Evolutionary conservation across 53 echinoderm and acorn worm genomes (phyloP).

Genomic region (Patiria pectinifera): DNA sequence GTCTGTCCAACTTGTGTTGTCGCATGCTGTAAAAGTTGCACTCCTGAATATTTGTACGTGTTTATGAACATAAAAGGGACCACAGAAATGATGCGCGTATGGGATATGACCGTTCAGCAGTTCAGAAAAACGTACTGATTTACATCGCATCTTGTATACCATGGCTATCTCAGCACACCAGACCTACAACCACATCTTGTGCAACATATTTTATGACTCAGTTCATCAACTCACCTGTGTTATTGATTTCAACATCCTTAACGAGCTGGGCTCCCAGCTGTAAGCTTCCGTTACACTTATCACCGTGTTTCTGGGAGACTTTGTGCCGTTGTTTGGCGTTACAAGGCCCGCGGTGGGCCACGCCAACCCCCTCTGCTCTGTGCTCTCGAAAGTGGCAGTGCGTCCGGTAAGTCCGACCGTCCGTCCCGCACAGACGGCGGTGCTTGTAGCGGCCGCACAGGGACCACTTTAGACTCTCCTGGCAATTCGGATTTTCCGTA

Average conservation of each 20-base stretch:
- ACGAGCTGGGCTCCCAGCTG: not conserved
- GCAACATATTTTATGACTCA: not conserved
- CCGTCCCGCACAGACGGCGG: conserved; percentile 30
- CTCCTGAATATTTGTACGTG: no score
- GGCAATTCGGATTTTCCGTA: not conserved
- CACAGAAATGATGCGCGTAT: no score
- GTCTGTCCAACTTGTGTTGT: no score
- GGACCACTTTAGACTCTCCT: not conserved
- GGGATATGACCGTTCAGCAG: no score
- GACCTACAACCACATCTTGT: no score
- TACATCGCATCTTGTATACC: no score
- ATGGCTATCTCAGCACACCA: no score
- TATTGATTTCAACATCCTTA: not conserved
- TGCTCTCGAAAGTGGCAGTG: conserved; percentile 19
- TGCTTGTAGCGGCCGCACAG: conserved; percentile 40
- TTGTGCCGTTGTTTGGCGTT: conserved; percentile 28
- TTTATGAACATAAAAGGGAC: no score
- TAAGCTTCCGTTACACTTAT: not conserved
- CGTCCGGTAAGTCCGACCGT: conserved; percentile 34
- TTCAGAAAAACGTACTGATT: no score
- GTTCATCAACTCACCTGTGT: not conserved
- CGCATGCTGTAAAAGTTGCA: no score
- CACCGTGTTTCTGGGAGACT: not conserved
- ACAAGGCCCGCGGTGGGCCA: conserved; percentile 65
- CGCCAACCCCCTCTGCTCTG: conserved; percentile 3